These are phyloP conservation scores for Thymelicus acteon DNA, from an alignment of 2,888 invertebrate species.

Conservation along the genomic window DNA sequence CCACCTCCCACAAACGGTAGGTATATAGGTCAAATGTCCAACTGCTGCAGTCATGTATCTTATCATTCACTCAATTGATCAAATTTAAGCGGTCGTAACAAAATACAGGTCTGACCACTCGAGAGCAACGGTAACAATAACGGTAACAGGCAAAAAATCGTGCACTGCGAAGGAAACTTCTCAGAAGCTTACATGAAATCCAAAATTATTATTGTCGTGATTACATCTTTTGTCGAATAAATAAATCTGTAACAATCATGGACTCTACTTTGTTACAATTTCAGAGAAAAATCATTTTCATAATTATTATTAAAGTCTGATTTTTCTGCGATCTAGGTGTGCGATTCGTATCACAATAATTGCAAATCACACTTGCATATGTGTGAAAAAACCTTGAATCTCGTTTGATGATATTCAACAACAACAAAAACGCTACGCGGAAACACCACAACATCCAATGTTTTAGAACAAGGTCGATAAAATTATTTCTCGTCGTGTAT, in stretches of 20 bases:
- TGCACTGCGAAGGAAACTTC: conserved; percentile 66
- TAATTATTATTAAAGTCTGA: not conserved
- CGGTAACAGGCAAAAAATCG: conserved; percentile 76
- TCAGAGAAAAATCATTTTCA: not conserved
- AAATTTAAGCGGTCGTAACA: conserved; percentile 68
- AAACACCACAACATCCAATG: conserved; percentile 49
- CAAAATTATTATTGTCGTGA: conserved; percentile 14
- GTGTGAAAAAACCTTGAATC: conserved; percentile 27
- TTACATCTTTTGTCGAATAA: not conserved
- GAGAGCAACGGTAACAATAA: conserved; percentile 79
- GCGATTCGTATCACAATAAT: not conserved
- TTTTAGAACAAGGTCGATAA: conserved; percentile 58
- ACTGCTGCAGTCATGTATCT: conserved; percentile 44
- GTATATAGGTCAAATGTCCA: conserved; percentile 57
- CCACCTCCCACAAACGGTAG: conserved; percentile 54
- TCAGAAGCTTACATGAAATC: conserved; percentile 49
- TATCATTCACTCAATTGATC: conserved; percentile 56
- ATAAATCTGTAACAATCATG: not conserved
- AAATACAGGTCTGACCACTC: conserved; percentile 80
- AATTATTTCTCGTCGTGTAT: conserved; percentile 53
- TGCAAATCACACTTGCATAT: conserved; percentile 19
- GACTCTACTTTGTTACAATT: not conserved
- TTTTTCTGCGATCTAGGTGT: not conserved
- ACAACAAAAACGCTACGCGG: conserved; percentile 56
- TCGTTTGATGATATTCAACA: conserved; percentile 28